These are phyloP conservation scores for Notodonta ziczac DNA, from an alignment of 2,888 invertebrate genomes.

Conservation along the genomic window DNA sequence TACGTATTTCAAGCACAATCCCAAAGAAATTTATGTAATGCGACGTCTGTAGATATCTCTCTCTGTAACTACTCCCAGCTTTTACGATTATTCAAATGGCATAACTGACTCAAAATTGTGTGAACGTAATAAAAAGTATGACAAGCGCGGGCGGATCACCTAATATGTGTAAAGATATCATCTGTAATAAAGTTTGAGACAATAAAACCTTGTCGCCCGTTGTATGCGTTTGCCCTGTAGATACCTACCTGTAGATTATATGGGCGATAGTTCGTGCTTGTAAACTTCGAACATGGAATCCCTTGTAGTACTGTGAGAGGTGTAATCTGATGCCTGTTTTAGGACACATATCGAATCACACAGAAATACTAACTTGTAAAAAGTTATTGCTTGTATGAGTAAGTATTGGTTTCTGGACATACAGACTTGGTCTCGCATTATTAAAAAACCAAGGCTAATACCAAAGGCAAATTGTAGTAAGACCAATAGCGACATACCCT, in stretches of 20 bases:
- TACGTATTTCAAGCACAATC: no score
- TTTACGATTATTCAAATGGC: slow-evolving; percentile 16
- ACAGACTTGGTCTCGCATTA: no score
- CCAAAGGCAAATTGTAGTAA: no score
- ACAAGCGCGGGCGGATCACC: slow-evolving; percentile 24
- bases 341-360: neutral
- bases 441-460: no score
- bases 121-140: slow-evolving; percentile 31
- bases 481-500: no score
- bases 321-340: slow-evolving; percentile 6
- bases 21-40: neutral
- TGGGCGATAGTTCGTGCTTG: slow-evolving; percentile 7
- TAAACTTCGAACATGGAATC: slow-evolving; percentile 3
- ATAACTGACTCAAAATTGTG: slow-evolving; percentile 30
- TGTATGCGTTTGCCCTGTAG: slow-evolving; percentile 17
- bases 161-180: slow-evolving; percentile 37
- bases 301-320: neutral
- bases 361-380: no score
- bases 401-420: no score
- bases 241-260: slow-evolving; percentile 16
- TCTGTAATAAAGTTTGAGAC: slow-evolving; percentile 41
- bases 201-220: slow-evolving; percentile 27
- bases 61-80: neutral
- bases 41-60: neutral
- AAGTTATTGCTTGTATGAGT: no score